These are phyloP conservation scores for Cryptocephalus moraei DNA, from an alignment of 2,888 invertebrate genomes.

Conservation along the genomic window DNA sequence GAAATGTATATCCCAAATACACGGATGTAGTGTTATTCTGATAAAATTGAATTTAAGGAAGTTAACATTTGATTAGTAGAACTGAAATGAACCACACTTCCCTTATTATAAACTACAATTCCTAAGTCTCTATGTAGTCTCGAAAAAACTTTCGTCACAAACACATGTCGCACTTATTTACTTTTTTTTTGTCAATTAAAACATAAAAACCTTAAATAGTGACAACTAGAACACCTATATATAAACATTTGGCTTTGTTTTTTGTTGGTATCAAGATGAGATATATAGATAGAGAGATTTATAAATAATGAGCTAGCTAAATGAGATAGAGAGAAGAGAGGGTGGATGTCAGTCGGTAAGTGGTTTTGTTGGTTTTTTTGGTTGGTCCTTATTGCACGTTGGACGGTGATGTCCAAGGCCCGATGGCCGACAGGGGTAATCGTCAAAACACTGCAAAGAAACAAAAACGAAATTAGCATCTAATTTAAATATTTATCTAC, in stretches of 20 bases:
- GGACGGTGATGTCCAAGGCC: conserved; percentile 38
- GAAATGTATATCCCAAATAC: too few species aligned
- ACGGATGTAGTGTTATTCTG: too few species aligned
- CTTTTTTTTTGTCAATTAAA: conserved; percentile 15
- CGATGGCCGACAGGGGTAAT: conserved; percentile 37
- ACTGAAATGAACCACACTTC: too few species aligned
- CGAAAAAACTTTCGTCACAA: conserved; percentile 16
- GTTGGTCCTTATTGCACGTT: conserved; percentile 42
- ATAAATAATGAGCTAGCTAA: conserved; percentile 37
- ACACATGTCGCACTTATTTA: conserved; percentile 17
- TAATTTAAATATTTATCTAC: not conserved
- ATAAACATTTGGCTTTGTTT: conserved; percentile 37
- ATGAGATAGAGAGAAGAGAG: conserved; percentile 19
- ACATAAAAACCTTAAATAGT: conserved; percentile 32
- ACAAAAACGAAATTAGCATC: conserved; percentile 7
- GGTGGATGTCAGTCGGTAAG: conserved; percentile 38
- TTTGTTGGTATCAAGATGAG: too few species aligned
- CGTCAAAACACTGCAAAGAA: conserved; percentile 39
- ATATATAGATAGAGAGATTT: conserved; percentile 18
- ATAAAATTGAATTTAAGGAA: conserved; percentile 7
- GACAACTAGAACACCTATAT: conserved; percentile 34
- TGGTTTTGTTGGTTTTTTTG: conserved; percentile 4
- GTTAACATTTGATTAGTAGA: too few species aligned
- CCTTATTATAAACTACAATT: too few species aligned
- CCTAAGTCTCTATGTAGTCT: too few species aligned